A percentile compares a stretch with the other conserved stretches of the same genome.
Conservation (phyloP, 2,888 invertebrate species). For the Congeria kusceri region DNA sequence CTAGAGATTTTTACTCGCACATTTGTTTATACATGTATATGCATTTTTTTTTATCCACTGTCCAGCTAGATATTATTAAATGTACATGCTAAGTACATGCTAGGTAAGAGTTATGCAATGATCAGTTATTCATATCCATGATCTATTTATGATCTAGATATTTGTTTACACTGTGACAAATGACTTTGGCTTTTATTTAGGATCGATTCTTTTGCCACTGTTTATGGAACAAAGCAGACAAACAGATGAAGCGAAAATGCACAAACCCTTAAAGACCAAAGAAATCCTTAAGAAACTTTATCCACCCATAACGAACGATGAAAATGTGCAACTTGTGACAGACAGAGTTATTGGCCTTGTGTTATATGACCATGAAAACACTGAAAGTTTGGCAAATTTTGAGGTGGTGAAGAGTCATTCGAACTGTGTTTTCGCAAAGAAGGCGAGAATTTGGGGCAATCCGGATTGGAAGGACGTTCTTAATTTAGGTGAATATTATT, state of each 20-base stretch:
- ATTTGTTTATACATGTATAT: too few species aligned
- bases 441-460: conserved; percentile 77
- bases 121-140: too few species aligned
- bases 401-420: conserved; percentile 71
- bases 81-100: too few species aligned
- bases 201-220: conserved; percentile 11
- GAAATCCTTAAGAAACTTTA: conserved; percentile 58
- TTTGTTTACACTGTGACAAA: too few species aligned
- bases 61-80: too few species aligned
- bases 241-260: not conserved
- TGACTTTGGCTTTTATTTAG: too few species aligned
- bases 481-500: conserved; percentile 68
- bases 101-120: too few species aligned
- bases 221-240: conserved; percentile 4
- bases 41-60: too few species aligned
- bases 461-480: conserved; percentile 69
- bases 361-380: conserved; percentile 68
- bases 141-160: too few species aligned
- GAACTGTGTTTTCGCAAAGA: conserved; percentile 79
- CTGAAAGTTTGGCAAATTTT: conserved; percentile 66
- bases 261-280: conserved; percentile 61
- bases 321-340: conserved; percentile 51
- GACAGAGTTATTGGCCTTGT: conserved; percentile 65
- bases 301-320: conserved; percentile 57
- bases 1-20: too few species aligned